phyloP scores from a whole-genome alignment of 1,140 invertebrate species.

The Euglossa dilemma region DNA sequence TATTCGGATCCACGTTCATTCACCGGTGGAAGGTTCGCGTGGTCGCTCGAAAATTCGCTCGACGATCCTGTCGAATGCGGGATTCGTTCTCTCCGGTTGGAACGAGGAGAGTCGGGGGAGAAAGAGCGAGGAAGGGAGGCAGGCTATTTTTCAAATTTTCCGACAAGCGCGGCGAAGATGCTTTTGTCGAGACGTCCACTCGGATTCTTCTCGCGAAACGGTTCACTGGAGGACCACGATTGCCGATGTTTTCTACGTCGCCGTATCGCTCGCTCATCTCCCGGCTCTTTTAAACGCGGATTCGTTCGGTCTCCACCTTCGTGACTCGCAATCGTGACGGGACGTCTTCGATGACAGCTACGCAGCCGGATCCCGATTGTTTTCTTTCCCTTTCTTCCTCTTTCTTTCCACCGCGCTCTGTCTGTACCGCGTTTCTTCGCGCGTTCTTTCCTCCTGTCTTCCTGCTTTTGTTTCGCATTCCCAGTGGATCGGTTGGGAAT shows the following conservation, averaged over 20 bases:
- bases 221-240: slow-evolving; percentile 54
- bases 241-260: slow-evolving; percentile 40
- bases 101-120: too few species aligned
- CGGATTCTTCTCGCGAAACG: slow-evolving; percentile 56
- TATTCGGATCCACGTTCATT: slow-evolving; percentile 59
- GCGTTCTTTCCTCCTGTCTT: neutral
- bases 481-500: too few species aligned
- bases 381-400: neutral
- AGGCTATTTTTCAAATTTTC: slow-evolving; percentile 65
- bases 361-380: slow-evolving; percentile 23
- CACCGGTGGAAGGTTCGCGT: slow-evolving; percentile 14
- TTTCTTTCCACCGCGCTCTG: neutral
- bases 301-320: slow-evolving; percentile 21
- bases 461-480: neutral
- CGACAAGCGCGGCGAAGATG: neutral
- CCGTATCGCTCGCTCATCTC: slow-evolving; percentile 31
- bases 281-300: slow-evolving; percentile 29
- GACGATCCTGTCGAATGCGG: slow-evolving; percentile 4
- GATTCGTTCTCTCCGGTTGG: neutral
- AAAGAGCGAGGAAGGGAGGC: neutral
- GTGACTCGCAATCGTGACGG: slow-evolving; percentile 45
- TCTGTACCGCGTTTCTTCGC: neutral
- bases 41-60: slow-evolving; percentile 43
- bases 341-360: slow-evolving; percentile 41
- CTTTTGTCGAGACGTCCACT: slow-evolving; percentile 63